Evolutionary conservation across 1,140 invertebrate species (phyloP), one percentile per base, ranked within the genome.

Genomic region (Hylaeus volcanicus): DNA sequence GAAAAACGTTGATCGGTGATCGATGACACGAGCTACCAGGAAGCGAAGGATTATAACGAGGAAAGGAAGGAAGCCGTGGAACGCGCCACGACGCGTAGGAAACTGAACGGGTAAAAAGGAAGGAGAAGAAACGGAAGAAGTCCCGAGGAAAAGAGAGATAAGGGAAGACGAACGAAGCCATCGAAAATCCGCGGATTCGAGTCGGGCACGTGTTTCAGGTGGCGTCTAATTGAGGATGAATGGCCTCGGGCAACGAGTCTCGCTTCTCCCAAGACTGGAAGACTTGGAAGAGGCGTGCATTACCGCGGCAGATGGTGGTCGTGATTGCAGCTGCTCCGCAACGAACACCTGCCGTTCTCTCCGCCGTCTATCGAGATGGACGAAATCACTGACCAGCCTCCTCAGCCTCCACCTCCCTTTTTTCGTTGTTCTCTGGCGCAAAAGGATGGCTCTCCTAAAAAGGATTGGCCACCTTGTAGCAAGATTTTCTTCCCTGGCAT

Each of bases 261-360:
- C 80, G 81, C 83, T 68, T 83, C 69, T 43, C 55, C 68, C 72
- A 48, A 43, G 76, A 64, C 72, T 60, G 79, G 80, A 74, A 56
- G 82, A 79, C 79, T 60, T 55, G 65, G 81, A 83, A 82, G 82
- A 64, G 79, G 79, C 83, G 80, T 88, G 82, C 84, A 88, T 89
- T 88, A 86, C 86, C 65, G 66, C 82, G 84, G 85, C 84, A 88
- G 81, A 89, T 90, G 89, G 86, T 90, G 88, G 88, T 88, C 81
- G 87, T 85, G 85, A 88, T 90, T 89, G 89, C 89, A 89, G 89
- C 89, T 90, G 89, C 87, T 77, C 83, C 66, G 53, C 76, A 65
- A 79, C 61, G 80, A 87, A 86, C 89, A 90, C 89, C 89, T 90
- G 89, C 89, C 86, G 80, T 79, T 81, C 84, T 69, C 75, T 86